Evolutionary conservation across 2,888 invertebrate species (phyloP).

Genomic region (Penaeus monodon): DNA sequence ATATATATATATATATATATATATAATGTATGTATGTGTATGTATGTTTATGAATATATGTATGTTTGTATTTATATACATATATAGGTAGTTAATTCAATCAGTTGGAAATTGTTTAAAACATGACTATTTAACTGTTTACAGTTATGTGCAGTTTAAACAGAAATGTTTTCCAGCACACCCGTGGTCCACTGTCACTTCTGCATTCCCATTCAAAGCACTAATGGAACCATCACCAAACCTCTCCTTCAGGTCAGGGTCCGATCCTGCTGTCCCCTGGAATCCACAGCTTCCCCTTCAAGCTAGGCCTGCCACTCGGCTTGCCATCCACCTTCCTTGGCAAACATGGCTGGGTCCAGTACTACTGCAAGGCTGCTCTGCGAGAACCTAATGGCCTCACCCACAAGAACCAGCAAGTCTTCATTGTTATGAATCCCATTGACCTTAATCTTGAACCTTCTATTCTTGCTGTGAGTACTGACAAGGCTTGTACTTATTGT

Average conservation of each 20-base stretch:
- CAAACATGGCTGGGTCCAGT: slow-evolving; percentile 95
- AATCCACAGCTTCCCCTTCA: slow-evolving; percentile 95
- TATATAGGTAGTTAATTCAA: neutral
- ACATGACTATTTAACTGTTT: neutral
- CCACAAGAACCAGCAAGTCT: slow-evolving; percentile 96
- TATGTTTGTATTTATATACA: neutral
- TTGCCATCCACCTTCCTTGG: slow-evolving; percentile 93
- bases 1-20: neutral
- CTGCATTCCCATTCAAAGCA: no score
- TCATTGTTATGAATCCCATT: slow-evolving; percentile 95
- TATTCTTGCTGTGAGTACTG: slow-evolving; percentile 80
- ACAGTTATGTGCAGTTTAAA: neutral
- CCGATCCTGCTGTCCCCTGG: slow-evolving; percentile 89
- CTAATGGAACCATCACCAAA: neutral
- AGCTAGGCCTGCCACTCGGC: slow-evolving; percentile 88
- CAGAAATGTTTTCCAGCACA: neutral
- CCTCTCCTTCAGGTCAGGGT: slow-evolving; percentile 77
- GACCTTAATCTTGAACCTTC: slow-evolving; percentile 91
- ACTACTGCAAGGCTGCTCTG: slow-evolving; percentile 81
- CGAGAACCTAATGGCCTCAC: slow-evolving; percentile 89
- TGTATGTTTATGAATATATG: neutral
- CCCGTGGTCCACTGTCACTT: no score
- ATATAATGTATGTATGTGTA: neutral
- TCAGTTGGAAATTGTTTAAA: no score
- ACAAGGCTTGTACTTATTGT: neutral